Base-by-base conservation (phyloP, 2,113 vertebrate species). In the Toxotes jaculatrix region DNA sequence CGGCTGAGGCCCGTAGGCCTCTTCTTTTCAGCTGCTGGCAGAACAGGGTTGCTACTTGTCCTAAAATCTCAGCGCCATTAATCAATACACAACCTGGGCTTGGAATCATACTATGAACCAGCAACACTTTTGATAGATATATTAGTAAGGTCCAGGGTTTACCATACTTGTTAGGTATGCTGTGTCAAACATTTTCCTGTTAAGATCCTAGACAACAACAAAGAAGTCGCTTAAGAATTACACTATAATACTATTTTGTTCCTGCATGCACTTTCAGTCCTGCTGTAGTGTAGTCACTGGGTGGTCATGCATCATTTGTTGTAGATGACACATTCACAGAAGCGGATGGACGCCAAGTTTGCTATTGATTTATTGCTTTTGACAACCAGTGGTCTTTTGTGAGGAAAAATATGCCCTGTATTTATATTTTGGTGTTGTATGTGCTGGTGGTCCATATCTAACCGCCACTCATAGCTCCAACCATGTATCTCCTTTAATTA, bases 11-110 rank as follows among this genome's bases (percentile, higher is more conserved):
- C 88, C 80, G 49, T 12, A 78, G 80, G 82, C 79, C 72, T 76
- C 68, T 70, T 87, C 63, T 83, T 82, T 84, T 88, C 70, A 88
- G 55, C 69, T 80, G 61, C 84, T 76, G 73, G 83, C 66, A 86
- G 82, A 84, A 85, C 84, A 89, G 77, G 55, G 80, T 62, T 40
- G 77, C 55, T 79, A 47, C 75, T 91, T 86, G 59, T 79, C 42
- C 74, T 79, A 81, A 53, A 83, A 64, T 63, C 64, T 67, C 19
- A 56, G n/a, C 17, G 70, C 45, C 76, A 36, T 63, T 88, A 85
- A 90, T 90, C 82, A 88, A 85, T 79, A 60, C 21, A 64, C 73
- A 82, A 72, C 56, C 47, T 70, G 38, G 66, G 74, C 57, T 63
- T 43, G 51, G 47, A 80, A 64, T 83, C 51, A 8, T 49, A 45